Percentiles rank a stretch among this genome's conserved stretches.
phyloP scores from a whole-genome alignment of 2,888 invertebrate genomes.

The Notodonta ziczac region DNA sequence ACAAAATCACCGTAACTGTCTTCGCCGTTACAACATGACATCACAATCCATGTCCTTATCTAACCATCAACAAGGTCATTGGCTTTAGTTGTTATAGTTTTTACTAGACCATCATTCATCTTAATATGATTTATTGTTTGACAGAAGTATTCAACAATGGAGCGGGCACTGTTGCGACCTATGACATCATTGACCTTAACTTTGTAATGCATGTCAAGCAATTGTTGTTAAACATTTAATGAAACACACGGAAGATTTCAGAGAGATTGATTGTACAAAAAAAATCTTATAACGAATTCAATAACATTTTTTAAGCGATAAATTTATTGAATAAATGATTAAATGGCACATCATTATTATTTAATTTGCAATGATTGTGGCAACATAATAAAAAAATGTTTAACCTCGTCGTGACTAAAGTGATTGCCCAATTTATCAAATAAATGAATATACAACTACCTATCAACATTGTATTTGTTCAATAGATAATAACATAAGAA shows the following conservation, averaged over 20 bases:
- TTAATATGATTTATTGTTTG: conserved; percentile 60
- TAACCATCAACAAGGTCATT: conserved; percentile 59
- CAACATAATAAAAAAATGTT: background rate
- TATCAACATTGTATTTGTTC: conserved; percentile 1
- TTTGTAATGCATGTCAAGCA: conserved; percentile 59
- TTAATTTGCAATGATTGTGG: conserved; percentile 1
- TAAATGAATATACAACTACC: background rate
- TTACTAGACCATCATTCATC: conserved; percentile 55
- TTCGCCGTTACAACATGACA: conserved; percentile 32
- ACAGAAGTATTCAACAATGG: conserved; percentile 57
- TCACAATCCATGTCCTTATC: conserved; percentile 26
- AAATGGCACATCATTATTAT: conserved; percentile 1
- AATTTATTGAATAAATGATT: background rate
- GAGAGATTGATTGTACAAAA: conserved; percentile 27
- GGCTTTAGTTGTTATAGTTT: conserved; percentile 42
- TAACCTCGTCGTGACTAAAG: background rate
- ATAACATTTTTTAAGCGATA: conserved; percentile 27
- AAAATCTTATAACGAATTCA: conserved; percentile 30
- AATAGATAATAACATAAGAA: background rate
- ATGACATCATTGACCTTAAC: conserved; percentile 69
- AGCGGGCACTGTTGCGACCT: conserved; percentile 60
- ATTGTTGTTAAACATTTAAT: conserved; percentile 45
- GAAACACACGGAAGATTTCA: conserved; percentile 52
- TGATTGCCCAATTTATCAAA: conserved; percentile 2
- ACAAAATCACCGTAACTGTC: background rate